Evolutionary conservation across 2,113 vertebrate genomes (phyloP).

Genomic region (Dendropsophus ebraccatus): DNA sequence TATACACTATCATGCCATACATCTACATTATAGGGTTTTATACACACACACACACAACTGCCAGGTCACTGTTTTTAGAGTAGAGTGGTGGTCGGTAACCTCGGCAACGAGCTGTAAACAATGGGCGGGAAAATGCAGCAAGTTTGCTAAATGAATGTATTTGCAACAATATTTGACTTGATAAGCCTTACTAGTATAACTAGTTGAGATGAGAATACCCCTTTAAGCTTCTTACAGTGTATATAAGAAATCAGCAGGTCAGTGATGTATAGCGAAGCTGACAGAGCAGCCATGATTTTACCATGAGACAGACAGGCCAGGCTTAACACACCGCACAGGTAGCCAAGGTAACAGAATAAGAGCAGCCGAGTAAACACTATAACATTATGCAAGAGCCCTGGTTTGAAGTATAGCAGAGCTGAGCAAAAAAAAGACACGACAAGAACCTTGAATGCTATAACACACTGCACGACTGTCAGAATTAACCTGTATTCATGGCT

Average conservation of each 20-base stretch:
- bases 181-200: too few relatives aligned
- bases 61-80: too few relatives aligned
- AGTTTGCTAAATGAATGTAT: too few relatives aligned
- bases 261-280: background rate
- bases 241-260: background rate
- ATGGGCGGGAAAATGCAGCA: too few relatives aligned
- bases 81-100: too few relatives aligned
- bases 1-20: too few relatives aligned
- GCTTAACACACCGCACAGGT: background rate
- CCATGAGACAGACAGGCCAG: background rate
- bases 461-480: background rate
- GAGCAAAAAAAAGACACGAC: background rate
- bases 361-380: conserved; percentile 11
- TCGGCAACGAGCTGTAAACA: too few relatives aligned
- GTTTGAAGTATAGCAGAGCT: background rate
- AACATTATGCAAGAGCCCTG: conserved; percentile 35
- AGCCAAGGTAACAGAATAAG: conserved; percentile 37
- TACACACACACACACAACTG: too few relatives aligned
- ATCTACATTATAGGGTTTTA: too few relatives aligned
- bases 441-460: background rate
- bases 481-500: background rate
- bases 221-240: too few relatives aligned
- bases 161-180: too few relatives aligned
- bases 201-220: too few relatives aligned
- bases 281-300: background rate